Conservation (phyloP, 2,113 vertebrate species). For the Onychostoma macrolepis region DNA sequence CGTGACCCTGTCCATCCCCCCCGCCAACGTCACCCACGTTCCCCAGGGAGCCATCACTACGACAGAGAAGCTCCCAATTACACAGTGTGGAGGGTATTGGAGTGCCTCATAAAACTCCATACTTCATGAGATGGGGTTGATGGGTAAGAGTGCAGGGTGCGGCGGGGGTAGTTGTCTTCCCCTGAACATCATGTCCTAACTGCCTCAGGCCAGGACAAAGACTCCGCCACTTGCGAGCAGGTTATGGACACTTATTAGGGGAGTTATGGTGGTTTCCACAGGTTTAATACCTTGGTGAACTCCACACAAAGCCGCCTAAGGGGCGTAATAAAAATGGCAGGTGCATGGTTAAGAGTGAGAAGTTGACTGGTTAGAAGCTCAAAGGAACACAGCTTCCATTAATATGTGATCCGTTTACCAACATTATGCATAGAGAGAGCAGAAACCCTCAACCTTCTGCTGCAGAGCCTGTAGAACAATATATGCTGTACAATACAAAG, state of each 20-base stretch:
- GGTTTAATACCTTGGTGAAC: not conserved
- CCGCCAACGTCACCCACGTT: not conserved
- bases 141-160: conserved; percentile 40
- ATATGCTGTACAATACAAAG: not conserved
- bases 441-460: not conserved
- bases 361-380: conserved; percentile 37
- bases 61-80: conserved; percentile 49
- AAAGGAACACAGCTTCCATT: conserved; percentile 10
- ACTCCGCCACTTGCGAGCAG: conserved; percentile 57
- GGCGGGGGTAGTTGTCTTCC: conserved; percentile 60
- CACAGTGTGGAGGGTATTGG: conserved; percentile 43
- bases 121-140: conserved; percentile 64
- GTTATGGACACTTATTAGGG: conserved; percentile 30
- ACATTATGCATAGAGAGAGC: not conserved
- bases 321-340: conserved; percentile 37
- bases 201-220: conserved; percentile 69
- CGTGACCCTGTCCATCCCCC: conserved; percentile 14
- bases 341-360: conserved; percentile 11
- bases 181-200: conserved; percentile 62
- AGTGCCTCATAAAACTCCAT: conserved; percentile 69
- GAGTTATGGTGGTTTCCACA: conserved; percentile 8
- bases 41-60: conserved; percentile 46
- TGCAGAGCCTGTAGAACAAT: not conserved
- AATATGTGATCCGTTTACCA: conserved; percentile 33
- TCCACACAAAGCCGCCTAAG: conserved; percentile 37